Base-by-base conservation (phyloP, 2,888 invertebrate species). In the Brachynemurus nebulosus region DNA sequence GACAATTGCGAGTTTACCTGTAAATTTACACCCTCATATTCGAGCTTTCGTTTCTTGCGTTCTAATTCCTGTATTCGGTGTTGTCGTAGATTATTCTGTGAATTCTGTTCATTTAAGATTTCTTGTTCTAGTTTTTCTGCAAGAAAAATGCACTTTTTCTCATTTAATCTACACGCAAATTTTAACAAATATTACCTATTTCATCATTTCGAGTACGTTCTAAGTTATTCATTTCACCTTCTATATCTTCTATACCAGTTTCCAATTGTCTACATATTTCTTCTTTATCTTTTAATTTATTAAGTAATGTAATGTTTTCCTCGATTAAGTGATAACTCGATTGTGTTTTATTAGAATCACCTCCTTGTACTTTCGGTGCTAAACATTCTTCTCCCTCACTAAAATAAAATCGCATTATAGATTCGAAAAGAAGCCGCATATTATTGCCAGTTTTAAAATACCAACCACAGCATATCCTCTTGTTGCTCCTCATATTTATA, bases 401-500 rank as follows among this genome's bases (percentile, higher is more conserved):
- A 50, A 42, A 60, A n/a, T n/a, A 57, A 34, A 39, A 12, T 5
- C 4, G 18, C 11, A 36, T 8, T 36, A 6, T 17, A n/a, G n/a
- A n/a, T n/a, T n/a, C n/a, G n/a, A n/a, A n/a, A n/a, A n/a, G n/a
- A n/a, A 5, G 11, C n/a, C 9, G 30, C 30, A 36, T 2, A 8
- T 18, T n/a, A 36, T 14, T 17, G 8, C 43, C 45, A 12, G 51
- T 37, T 33, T 40, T 11, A 33, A 34, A 21, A 3, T 9, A 46
- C 59, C 55, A 66, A 68, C 74, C 74, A 69, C 58, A 66, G 62
- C 52, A 65, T 60, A 64, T 66, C 57, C 64, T 74, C 75, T 48
- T 79, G 76, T 43, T 72, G 72, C 47, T 74, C 67, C 0, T 72
- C 78, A 52, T 78, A 78, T 18, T 74, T 74, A 55, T 85, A 86